A percentile compares a stretch with the other conserved stretches of the same genome.
Evolutionary conservation across 2,888 invertebrate genomes (phyloP).

Genomic region (Cylloceria caligata): DNA sequence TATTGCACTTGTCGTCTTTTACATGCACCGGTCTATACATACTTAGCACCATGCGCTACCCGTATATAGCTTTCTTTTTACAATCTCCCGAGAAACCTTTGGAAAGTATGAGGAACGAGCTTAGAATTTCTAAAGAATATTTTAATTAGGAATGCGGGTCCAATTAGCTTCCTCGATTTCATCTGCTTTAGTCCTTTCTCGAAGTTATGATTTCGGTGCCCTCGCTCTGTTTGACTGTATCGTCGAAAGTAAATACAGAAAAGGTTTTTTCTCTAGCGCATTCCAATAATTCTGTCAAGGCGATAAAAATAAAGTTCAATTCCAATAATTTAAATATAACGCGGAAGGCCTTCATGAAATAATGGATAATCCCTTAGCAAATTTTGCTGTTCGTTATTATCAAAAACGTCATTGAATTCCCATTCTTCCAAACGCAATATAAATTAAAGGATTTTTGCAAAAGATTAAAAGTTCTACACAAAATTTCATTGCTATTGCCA

Average conservation of each 20-base stretch:
- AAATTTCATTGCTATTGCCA: too few species aligned
- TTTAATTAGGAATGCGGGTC: constrained; percentile 38
- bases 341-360: background rate
- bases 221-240: background rate
- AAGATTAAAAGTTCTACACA: too few species aligned
- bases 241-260: background rate
- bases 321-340: background rate
- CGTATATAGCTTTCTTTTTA: background rate
- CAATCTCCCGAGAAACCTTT: constrained; percentile 17
- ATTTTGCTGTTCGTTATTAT: too few species aligned
- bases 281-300: background rate
- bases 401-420: too few species aligned
- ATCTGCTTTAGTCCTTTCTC: constrained; percentile 11
- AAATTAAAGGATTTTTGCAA: background rate
- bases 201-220: constrained; percentile 9
- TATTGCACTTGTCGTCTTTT: background rate
- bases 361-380: too few species aligned
- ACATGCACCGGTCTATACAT: background rate
- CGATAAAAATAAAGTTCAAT: background rate
- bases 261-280: background rate
- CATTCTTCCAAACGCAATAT: background rate
- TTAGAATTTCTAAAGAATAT: constrained; percentile 39
- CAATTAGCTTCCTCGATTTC: constrained; percentile 26
- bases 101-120: background rate
- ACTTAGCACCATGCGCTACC: background rate